Conservation (phyloP, 2,113 vertebrate genomes). For the Bombycilla garrulus region DNA sequence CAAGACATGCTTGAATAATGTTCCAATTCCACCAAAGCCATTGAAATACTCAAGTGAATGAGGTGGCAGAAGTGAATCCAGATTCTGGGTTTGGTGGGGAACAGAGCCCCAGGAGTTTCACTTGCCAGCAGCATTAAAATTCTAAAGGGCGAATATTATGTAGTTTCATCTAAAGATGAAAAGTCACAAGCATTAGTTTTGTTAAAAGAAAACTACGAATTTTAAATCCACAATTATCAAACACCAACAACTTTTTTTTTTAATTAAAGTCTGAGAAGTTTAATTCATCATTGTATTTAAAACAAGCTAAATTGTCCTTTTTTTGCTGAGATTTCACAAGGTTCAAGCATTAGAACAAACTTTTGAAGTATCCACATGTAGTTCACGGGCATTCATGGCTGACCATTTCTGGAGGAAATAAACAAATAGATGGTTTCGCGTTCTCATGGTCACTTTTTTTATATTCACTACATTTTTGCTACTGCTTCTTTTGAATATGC, state of each 20-base stretch:
- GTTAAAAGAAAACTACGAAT: neutral
- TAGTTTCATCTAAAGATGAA: neutral
- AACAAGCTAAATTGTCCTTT: neutral
- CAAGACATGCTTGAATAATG: neutral
- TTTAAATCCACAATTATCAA: neutral
- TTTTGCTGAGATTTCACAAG: neutral
- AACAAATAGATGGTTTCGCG: neutral
- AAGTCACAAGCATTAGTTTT: neutral
- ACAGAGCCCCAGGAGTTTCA: neutral
- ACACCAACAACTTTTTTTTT: neutral
- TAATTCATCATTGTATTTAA: neutral
- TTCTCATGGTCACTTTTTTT: neutral
- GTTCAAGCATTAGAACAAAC: neutral
- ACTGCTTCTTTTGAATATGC: neutral
- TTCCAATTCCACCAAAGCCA: neutral
- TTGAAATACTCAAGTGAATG: neutral
- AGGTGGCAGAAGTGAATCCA: neutral
- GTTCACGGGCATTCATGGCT: neutral
- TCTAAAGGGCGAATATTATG: neutral
- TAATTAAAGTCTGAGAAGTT: neutral
- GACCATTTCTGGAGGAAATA: neutral
- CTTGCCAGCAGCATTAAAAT: neutral
- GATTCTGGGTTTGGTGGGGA: neutral
- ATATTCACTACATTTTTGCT: neutral
- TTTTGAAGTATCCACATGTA: neutral